Evolutionary conservation across 2,113 vertebrate species (phyloP).

Genomic region (Drymodes brunneopygia): DNA sequence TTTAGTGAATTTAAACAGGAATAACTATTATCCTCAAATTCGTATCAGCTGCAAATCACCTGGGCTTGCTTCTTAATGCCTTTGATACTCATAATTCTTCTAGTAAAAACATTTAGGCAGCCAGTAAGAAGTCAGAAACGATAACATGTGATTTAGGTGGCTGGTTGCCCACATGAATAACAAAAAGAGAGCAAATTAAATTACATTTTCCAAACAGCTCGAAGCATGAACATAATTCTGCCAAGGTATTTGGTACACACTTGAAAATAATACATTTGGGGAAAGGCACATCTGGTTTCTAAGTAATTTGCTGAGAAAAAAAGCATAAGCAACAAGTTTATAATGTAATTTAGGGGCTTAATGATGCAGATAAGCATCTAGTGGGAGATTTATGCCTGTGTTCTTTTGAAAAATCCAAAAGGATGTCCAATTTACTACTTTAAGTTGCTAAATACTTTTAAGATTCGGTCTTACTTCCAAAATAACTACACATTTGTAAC

Average conservation of each 20-base stretch:
- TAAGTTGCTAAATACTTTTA: not conserved
- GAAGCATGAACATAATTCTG: constrained; percentile 24
- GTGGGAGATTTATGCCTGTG: not conserved
- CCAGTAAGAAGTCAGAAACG: not conserved
- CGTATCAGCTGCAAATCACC: not conserved
- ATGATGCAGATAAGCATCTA: constrained; percentile 24
- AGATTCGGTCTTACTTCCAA: not conserved
- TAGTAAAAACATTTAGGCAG: not conserved
- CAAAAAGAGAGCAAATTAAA: constrained; percentile 10
- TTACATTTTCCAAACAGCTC: constrained; percentile 36
- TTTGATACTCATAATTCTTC: not conserved
- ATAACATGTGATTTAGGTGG: not conserved
- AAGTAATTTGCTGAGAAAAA: constrained; percentile 2
- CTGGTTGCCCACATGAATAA: not conserved
- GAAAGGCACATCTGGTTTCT: not conserved
- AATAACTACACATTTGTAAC: not conserved
- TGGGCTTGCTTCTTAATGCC: not conserved
- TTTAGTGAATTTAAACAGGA: not conserved
- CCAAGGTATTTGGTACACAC: not conserved
- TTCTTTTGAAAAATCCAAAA: not conserved
- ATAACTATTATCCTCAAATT: not conserved
- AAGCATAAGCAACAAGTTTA: not conserved
- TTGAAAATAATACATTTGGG: not conserved
- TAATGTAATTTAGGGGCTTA: constrained; percentile 7
- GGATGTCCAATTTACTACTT: not conserved